These are phyloP conservation scores for Smutsia temminckii DNA, from an alignment of 2,797 vertebrate species.

Conservation along the genomic window DNA sequence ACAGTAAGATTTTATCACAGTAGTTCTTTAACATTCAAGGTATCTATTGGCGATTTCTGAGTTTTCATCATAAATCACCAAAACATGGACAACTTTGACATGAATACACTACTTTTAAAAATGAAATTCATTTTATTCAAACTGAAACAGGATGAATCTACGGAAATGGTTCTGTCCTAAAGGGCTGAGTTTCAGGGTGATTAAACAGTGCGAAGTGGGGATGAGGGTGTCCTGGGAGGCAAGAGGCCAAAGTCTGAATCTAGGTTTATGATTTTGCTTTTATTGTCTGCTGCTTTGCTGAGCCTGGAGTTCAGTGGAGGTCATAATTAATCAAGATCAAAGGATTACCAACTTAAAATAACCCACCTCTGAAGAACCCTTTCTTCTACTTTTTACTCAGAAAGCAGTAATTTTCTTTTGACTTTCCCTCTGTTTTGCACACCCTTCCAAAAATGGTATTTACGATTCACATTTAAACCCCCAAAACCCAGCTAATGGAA, in stretches of 20 bases:
- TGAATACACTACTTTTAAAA: neutral
- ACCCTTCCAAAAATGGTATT: constrained; percentile 49
- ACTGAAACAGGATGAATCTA: neutral
- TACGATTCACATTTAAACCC: constrained; percentile 34
- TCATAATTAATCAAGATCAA: constrained; percentile 72
- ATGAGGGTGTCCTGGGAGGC: neutral
- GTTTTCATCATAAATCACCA: constrained; percentile 15
- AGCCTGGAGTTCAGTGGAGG: constrained; percentile 28
- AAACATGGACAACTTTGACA: neutral
- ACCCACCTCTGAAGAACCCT: constrained; percentile 4
- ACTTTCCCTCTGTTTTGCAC: constrained; percentile 52
- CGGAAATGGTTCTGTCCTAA: neutral
- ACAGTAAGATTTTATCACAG: constrained; percentile 25
- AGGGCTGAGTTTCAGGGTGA: neutral
- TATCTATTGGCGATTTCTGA: neutral
- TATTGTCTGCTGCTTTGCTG: constrained; percentile 16
- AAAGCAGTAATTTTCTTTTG: constrained; percentile 49
- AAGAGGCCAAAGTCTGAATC: constrained; percentile 33
- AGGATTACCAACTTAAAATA: constrained; percentile 50
- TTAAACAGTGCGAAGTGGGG: neutral
- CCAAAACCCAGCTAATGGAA: constrained; percentile 59
- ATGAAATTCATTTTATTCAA: neutral
- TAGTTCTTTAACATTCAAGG: constrained; percentile 19
- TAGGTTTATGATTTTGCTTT: constrained; percentile 41
- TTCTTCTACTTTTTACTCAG: constrained; percentile 39